Evolutionary conservation across 2,113 vertebrate species (phyloP).

Genomic region (Athene noctua): DNA sequence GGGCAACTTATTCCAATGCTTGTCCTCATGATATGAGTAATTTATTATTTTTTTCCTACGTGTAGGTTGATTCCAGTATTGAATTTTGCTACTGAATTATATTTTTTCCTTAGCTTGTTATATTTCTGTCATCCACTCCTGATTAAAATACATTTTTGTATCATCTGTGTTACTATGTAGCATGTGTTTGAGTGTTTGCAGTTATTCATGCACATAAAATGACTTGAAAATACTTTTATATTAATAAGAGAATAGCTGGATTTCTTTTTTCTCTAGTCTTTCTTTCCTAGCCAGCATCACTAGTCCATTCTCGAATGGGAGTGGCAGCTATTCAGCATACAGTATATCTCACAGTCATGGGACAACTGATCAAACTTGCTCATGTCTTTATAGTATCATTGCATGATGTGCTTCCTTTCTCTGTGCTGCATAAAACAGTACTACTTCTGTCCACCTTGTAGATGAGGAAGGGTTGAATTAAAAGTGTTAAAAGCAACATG

Average conservation of each 20-base stretch:
- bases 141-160: neutral
- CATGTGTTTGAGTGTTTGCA: neutral
- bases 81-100: neutral
- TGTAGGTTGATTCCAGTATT: neutral
- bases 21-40: neutral
- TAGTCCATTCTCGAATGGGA: neutral
- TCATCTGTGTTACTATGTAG: neutral
- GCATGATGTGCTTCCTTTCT: neutral
- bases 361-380: neutral
- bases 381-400: neutral
- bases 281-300: neutral
- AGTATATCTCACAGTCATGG: neutral
- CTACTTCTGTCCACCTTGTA: neutral
- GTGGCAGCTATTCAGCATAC: neutral
- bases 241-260: neutral
- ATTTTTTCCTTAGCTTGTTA: neutral
- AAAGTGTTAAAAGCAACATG: neutral
- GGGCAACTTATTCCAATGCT: neutral
- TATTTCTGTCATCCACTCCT: neutral
- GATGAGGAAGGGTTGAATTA: neutral
- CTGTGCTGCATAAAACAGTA: neutral
- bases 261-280: neutral
- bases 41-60: neutral
- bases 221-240: neutral
- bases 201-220: neutral